Base-by-base conservation (phyloP, 2,797 vertebrate genomes). In the Pantherophis alleghaniensis region DNA sequence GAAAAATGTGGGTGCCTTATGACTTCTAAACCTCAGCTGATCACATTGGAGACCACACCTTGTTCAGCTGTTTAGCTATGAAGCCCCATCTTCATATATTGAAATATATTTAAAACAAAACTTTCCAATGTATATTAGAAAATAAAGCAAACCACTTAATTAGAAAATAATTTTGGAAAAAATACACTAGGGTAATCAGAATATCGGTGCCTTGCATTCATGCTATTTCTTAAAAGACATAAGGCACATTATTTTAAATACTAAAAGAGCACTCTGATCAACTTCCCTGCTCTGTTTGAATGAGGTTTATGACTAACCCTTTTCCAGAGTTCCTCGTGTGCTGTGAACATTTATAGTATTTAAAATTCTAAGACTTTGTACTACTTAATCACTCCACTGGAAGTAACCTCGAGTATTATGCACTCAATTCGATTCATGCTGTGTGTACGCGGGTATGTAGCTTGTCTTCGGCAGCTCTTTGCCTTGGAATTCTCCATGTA, bases 391-490 rank as follows among this genome's bases (percentile, higher is more conserved):
- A 93, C 24, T n/a, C 89, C 53, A 92, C 32, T 61, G 5, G 95
- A 95, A 88, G 86, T 5, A 20, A 91, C 86, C 88, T 18, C 91
- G 24, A 91, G 37, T 93, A 94, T 20, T 74, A 90, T 94, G 13
- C 95, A 74, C 93, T 60, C 94, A 94, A 95, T 0, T 60, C 5
- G 86, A 93, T 95, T 96, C 95, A 94, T 95, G 96, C 95, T 97
- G 94, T 97, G 96, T 97, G 96, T 97, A 96, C 60, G 18, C n/a
- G 91, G 16, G 86, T 95, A 94, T 96, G 94, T 97, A 94, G 93
- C 96, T 69, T 92, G 93, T 96, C 93, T 9, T 91, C 26, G 59
- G 4, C 63, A 87, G 91, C 61, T 89, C 90, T 92, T 94, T 92
- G 94, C 51, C 91, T 96, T 96, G 95, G 95, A 94, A 95, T 94